phyloP scores from a whole-genome alignment of 2,113 vertebrate genomes.

The Eretmochelys imbricata region DNA sequence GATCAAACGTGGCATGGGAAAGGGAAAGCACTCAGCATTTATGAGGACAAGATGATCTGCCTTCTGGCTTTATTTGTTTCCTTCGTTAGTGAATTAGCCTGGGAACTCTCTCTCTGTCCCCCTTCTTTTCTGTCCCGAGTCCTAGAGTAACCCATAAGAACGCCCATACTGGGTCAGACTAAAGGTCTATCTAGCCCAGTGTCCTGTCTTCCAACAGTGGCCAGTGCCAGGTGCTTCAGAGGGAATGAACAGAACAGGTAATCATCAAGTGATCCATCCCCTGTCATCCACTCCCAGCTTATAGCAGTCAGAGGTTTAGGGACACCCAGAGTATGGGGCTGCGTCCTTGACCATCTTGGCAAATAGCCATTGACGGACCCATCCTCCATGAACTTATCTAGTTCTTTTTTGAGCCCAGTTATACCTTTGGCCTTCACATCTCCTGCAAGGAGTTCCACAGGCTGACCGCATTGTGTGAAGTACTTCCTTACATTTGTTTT shows the following conservation, averaged over 20 bases:
- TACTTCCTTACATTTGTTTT: neutral
- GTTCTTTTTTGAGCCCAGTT: neutral
- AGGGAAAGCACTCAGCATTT: neutral
- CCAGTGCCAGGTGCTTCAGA: neutral
- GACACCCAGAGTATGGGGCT: neutral
- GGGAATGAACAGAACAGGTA: neutral
- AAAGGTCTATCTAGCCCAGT: neutral
- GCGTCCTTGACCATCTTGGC: neutral
- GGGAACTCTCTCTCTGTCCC: neutral
- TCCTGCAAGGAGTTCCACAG: neutral
- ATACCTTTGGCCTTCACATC: neutral
- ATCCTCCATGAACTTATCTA: neutral
- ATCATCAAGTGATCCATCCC: neutral
- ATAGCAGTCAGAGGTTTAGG: neutral
- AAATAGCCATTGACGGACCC: neutral
- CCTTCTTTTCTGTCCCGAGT: neutral
- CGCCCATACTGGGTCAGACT: neutral
- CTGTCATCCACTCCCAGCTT: neutral
- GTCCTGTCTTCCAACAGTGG: neutral
- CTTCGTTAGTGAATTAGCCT: neutral
- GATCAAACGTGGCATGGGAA: neutral
- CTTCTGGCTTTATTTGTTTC: neutral
- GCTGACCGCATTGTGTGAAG: neutral
- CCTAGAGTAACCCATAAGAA: neutral
- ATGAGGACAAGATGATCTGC: neutral